Base-by-base conservation (phyloP, 1,140 invertebrate genomes). In the Diploscapter pachys region DNA sequence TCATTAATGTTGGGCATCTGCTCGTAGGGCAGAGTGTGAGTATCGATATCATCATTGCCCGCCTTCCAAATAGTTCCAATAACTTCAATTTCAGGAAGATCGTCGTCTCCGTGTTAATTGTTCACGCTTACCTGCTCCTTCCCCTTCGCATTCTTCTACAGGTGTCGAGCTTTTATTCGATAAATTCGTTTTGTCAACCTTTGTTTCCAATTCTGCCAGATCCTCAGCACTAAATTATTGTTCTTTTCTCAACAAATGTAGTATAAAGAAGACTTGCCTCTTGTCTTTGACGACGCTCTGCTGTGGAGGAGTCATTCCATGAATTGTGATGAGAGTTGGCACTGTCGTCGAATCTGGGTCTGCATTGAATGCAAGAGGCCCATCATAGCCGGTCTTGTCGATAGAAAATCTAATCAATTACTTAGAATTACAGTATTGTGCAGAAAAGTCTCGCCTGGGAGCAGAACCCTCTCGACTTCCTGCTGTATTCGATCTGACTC, bases 1-100 rank as follows among this genome's bases (percentile, higher is more conserved):
- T 83, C 83, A 48, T 84, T 66, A 75, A 84, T 83, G 61, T 81
- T 82, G 57, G 63, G 61, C 50, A 85, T 82, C 50, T 83, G 71
- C 8, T 73, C 61, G 11, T 79, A 62, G 61, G 80, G 75, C 9
- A 72, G 63, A 62, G 65, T 66, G 9, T 52, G 48, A 55, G 31
- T 31, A 31, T 52, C 52, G 66, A 54, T 68, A 55, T 68, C 48
- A 6, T 68, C 66, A 11, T 11, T n/a, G 53, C 66, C 66, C 6
- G 1, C 57, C 31, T 59, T 59, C 66, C 56, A 53, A 68, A 68
- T 9, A 65, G 8, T 49, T 65, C 63, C 31, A 31, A 59, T 59
- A 59, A 59, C 57, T 59, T 59, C 31, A 59, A 11, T 65, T 65
- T 65, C 56, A 52, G 6, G 5, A 52, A 2, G 8, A 50, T 68